These are phyloP conservation scores for Epinephelus awoara DNA, from an alignment of 2,797 vertebrate genomes.

Conservation along the genomic window DNA sequence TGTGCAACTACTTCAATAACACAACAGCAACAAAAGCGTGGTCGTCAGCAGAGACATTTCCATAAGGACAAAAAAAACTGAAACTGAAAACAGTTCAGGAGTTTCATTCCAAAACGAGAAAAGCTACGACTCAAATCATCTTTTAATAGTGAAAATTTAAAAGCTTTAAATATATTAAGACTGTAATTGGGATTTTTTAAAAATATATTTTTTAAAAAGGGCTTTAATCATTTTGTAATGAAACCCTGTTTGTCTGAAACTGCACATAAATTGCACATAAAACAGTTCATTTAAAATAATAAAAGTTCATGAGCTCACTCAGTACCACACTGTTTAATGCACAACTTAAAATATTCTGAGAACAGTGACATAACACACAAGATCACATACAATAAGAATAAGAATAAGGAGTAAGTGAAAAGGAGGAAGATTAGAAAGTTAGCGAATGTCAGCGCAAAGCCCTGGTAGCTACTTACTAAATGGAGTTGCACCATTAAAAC, in stretches of 20 bases:
- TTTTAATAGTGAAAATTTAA: neutral
- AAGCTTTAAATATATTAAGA: neutral
- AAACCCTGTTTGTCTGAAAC: slow-evolving; percentile 60
- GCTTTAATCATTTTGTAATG: slow-evolving; percentile 50
- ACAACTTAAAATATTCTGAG: slow-evolving; percentile 39
- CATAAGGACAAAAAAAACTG: slow-evolving; percentile 24
- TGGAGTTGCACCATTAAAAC: too few species aligned
- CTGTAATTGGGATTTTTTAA: neutral
- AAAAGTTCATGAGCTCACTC: slow-evolving; percentile 7
- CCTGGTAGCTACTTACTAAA: too few species aligned
- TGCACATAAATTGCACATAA: slow-evolving; percentile 47
- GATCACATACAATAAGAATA: slow-evolving; percentile 39
- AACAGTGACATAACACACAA: slow-evolving; percentile 11
- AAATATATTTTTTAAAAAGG: too few species aligned
- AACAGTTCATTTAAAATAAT: slow-evolving; percentile 42
- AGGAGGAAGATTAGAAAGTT: slow-evolving; percentile 7
- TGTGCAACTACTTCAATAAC: slow-evolving; percentile 68
- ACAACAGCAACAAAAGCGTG: slow-evolving; percentile 59
- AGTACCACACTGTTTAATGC: slow-evolving; percentile 17
- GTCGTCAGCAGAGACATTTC: slow-evolving; percentile 37
- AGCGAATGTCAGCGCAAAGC: neutral
- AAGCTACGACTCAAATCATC: accelerated
- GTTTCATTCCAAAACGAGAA: slow-evolving; percentile 69
- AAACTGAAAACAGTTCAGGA: slow-evolving; percentile 52
- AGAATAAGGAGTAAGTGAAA: neutral